Base-by-base conservation (phyloP, 1,140 invertebrate genomes). In the Hyposmocoma kahamanoa region DNA sequence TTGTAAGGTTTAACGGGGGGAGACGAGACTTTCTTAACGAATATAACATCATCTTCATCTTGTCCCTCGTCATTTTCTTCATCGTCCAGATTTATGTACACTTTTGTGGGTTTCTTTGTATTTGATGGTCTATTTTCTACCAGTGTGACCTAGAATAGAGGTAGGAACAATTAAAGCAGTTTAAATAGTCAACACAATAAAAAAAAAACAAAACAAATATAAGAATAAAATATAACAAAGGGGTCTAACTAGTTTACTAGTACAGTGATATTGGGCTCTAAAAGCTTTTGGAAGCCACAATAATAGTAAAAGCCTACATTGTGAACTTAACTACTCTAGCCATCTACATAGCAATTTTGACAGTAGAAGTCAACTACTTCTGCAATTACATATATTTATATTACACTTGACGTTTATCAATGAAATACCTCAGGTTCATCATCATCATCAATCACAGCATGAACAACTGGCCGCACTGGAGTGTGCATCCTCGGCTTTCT, bases 361-460 rank as follows among this genome's bases (percentile, higher is more conserved):
- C n/a, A n/a, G n/a, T n/a, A n/a, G n/a, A n/a, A n/a, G n/a, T n/a
- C n/a, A n/a, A n/a, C n/a, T n/a, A n/a, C n/a, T n/a, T n/a, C n/a
- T n/a, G n/a, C n/a, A n/a, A n/a, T n/a, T n/a, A n/a, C n/a, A n/a
- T n/a, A n/a, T n/a, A n/a, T n/a, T n/a, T n/a, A n/a, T n/a, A n/a
- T n/a, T n/a, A n/a, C n/a, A n/a, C n/a, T n/a, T n/a, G n/a, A n/a
- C n/a, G n/a, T n/a, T n/a, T n/a, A n/a, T n/a, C n/a, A n/a, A n/a
- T n/a, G n/a, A n/a, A n/a, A 49, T 68, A 80, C 76, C 71, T 80
- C 73, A 46, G 63, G 57, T n/a, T 76, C 74, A 53, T 68, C 61
- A 44, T 77, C 62, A 59, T 78, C 76, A 62, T 71, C 71, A 55
- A 74, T 45, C 2, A 78, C 61, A 30, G 65, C 51, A 56, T 70